Evolutionary conservation across 2,113 vertebrate genomes (phyloP), one percentile per base, ranked within the genome.

Genomic region (Isurus oxyrinchus): DNA sequence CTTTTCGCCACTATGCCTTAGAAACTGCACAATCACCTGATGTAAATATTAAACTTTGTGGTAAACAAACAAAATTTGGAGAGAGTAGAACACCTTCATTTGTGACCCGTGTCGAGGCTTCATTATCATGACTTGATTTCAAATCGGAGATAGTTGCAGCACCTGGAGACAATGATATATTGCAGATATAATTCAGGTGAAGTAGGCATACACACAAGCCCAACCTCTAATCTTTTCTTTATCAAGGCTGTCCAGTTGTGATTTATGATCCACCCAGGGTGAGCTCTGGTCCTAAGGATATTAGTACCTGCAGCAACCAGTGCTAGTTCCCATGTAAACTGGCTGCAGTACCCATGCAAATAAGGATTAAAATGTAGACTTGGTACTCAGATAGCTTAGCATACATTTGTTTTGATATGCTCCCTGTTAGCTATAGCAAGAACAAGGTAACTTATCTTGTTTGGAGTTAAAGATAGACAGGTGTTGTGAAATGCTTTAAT

Each of bases 401-500:
- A 95, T 95, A 14, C 23, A 69, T 95, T 95, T 95, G 23, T 67
- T 95, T 72, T 95, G 94, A 69, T 95, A 53, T 55, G 94, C 35
- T 63, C n/a, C 35, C 90, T 63, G 59, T 31, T 61, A 63, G 59
- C n/a, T 40, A 21, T 8, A 94, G 90, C 23, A 55, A 44, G 67
- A 53, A 76, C 63, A 76, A 95, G 67, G 76, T 44, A 95, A 69
- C 67, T 95, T 95, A 95, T 95, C 94, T 76, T 27, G 13, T 72
- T 95, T 49, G 94, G 53, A 72, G 67, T 95, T 4, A 95, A 72
- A 72, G 67, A 72, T 53, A 72, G 44, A 16, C 44, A 55, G 76
- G 49, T 95, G 94, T 72, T 95, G 25, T 95, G 94, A 76, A 69
- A 95, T 95, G 44, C 94, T 76, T 72, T 55, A 72, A 72, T 95